Conservation (phyloP, 2,888 invertebrate species). For the Ormyrus nitidulus region DNA sequence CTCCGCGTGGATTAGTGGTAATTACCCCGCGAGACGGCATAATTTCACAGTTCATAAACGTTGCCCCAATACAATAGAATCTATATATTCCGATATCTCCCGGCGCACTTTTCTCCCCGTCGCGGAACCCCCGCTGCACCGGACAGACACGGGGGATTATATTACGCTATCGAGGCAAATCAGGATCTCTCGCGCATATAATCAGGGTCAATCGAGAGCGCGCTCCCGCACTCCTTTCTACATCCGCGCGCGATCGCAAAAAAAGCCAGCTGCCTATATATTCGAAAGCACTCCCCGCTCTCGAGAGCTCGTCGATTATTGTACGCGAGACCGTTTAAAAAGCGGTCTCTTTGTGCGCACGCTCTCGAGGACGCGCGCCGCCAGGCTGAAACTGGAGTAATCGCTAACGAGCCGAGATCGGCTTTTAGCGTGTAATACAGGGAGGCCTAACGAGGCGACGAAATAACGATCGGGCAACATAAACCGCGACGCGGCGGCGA, state of each 20-base stretch:
- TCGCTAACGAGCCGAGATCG: constrained; percentile 10
- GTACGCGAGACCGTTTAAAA: constrained; percentile 17
- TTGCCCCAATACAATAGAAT: constrained; percentile 23
- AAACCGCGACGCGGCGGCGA: not conserved
- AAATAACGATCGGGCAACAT: constrained; percentile 5
- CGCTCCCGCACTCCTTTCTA: not conserved
- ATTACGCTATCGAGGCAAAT: constrained; percentile 17
- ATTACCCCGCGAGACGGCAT: constrained; percentile 2
- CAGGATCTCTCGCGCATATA: not conserved
- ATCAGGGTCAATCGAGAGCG: constrained; percentile 31
- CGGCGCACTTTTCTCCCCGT: not conserved
- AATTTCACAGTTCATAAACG: constrained; percentile 32
- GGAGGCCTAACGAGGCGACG: not conserved
- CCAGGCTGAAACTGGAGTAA: not conserved
- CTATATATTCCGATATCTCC: not conserved
- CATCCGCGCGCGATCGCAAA: not conserved
- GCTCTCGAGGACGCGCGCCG: not conserved
- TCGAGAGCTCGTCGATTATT: constrained; percentile 24
- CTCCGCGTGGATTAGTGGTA: constrained; percentile 24
- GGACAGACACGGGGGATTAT: not conserved
- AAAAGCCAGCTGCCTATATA: not conserved
- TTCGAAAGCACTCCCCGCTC: constrained; percentile 5
- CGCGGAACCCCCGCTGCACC: not conserved
- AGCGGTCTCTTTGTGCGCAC: constrained; percentile 13
- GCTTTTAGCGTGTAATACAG: not conserved